Percentiles rank a stretch among this genome's conserved stretches.
Evolutionary conservation across 1,140 invertebrate genomes (phyloP).

Genomic region (Glossosoma conforme): DNA sequence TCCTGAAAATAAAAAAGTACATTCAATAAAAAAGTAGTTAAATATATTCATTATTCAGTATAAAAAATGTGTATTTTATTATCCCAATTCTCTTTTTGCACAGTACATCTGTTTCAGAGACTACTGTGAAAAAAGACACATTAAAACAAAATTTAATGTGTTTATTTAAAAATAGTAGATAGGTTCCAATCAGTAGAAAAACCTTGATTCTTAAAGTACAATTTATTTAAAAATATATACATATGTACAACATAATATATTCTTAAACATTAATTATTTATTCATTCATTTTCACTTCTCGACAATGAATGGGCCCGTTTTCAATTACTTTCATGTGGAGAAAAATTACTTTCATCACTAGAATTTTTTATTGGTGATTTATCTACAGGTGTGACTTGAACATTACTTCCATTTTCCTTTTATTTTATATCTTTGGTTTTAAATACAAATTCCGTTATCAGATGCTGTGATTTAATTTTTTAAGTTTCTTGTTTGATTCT

Average conservation of each 20-base stretch:
- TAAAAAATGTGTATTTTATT: background rate
- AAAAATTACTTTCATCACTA: background rate
- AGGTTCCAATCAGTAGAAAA: background rate
- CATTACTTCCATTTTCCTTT: too few relatives aligned
- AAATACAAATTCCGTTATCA: too few relatives aligned
- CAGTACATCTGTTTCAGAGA: background rate
- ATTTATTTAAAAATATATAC: background rate
- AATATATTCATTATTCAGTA: background rate
- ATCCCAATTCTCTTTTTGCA: background rate
- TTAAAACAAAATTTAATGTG: background rate
- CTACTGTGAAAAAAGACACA: background rate
- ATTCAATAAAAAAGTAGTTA: background rate
- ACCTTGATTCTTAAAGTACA: background rate
- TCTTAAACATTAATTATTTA: background rate
- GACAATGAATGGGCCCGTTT: background rate
- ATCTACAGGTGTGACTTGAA: too few relatives aligned
- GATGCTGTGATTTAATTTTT: too few relatives aligned
- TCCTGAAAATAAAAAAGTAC: constrained; percentile 43
- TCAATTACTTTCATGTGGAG: background rate
- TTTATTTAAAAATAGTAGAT: background rate
- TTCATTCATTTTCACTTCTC: background rate
- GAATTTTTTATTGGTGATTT: too few relatives aligned
- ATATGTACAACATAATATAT: background rate
- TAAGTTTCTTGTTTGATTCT: too few relatives aligned
- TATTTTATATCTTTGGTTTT: too few relatives aligned